phyloP scores from a whole-genome alignment of 1,140 invertebrate genomes.

The Drosophila obscura region DNA sequence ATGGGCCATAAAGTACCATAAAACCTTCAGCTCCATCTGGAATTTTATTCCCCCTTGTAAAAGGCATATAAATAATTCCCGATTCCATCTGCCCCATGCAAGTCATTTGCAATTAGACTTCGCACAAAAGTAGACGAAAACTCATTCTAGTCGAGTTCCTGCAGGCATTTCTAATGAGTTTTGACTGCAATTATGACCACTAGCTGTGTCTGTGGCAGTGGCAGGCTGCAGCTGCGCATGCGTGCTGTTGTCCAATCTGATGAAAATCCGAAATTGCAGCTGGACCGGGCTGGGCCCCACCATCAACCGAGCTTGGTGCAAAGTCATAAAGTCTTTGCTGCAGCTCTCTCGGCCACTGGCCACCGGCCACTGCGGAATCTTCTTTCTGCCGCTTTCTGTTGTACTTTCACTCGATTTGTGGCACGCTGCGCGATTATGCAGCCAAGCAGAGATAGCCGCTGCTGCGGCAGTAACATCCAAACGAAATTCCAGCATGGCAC shows the following conservation, averaged over 20 bases:
- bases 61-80: conserved; percentile 4
- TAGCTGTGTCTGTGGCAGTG: conserved; percentile 6
- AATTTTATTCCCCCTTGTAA: too few relatives aligned
- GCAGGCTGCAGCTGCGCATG: conserved; percentile 54
- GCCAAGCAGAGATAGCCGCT: conserved; percentile 54
- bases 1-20: too few relatives aligned
- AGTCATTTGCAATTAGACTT: conserved; percentile 33
- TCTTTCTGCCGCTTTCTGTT: conserved; percentile 61
- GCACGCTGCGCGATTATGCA: conserved; percentile 65
- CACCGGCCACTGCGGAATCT: conserved; percentile 45
- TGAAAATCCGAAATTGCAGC: conserved; percentile 56
- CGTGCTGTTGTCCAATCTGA: conserved; percentile 62
- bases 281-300: background rate
- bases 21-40: too few relatives aligned
- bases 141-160: conserved; percentile 5
- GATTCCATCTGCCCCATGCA: conserved; percentile 1
- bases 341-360: conserved; percentile 38
- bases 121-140: conserved; percentile 7
- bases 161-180: conserved; percentile 27
- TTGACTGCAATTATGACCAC: conserved; percentile 34
- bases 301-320: background rate
- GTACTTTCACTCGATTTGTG: conserved; percentile 69
- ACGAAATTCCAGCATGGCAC: conserved; percentile 56
- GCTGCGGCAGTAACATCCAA: background rate
- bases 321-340: conserved; percentile 34